Evolutionary conservation across 2,113 vertebrate genomes (phyloP).

Genomic region (Chaetodon trifascialis): DNA sequence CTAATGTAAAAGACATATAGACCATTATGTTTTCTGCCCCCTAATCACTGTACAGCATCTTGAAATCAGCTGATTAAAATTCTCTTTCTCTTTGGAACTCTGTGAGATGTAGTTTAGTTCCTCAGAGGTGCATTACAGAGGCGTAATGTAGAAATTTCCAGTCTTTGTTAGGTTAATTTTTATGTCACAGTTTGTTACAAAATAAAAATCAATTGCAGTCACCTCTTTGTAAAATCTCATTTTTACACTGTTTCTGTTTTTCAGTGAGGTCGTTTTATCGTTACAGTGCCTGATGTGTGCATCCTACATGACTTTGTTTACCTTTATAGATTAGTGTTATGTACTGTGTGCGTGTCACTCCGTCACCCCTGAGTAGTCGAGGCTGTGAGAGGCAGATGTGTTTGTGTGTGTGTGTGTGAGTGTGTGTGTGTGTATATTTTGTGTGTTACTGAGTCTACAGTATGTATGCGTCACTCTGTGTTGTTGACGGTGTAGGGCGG

Average conservation of each 20-base stretch:
- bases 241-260: conserved; percentile 43
- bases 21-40: conserved; percentile 40
- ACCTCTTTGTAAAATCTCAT: conserved; percentile 50
- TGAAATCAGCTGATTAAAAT: conserved; percentile 42
- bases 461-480: conserved; percentile 76
- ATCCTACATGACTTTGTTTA: conserved; percentile 27
- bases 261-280: conserved; percentile 35
- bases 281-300: conserved; percentile 43
- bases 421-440: conserved; percentile 9
- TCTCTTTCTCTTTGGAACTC: conserved; percentile 19
- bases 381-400: conserved; percentile 38
- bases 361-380: conserved; percentile 49
- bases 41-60: conserved; percentile 61
- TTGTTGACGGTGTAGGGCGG: conserved; percentile 82
- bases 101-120: conserved; percentile 52
- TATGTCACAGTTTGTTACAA: conserved; percentile 56
- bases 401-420: conserved; percentile 28
- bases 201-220: conserved; percentile 52
- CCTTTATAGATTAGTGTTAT: conserved; percentile 38
- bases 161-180: conserved; percentile 41
- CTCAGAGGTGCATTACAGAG: conserved; percentile 45
- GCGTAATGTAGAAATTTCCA: conserved; percentile 61
- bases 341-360: conserved; percentile 51
- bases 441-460: conserved; percentile 28
- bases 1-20: conserved; percentile 51